A percentile compares a stretch with the other conserved stretches of the same genome.
Evolutionary conservation across 2,113 vertebrate species (phyloP).

Genomic region (Neogobius melanostomus): DNA sequence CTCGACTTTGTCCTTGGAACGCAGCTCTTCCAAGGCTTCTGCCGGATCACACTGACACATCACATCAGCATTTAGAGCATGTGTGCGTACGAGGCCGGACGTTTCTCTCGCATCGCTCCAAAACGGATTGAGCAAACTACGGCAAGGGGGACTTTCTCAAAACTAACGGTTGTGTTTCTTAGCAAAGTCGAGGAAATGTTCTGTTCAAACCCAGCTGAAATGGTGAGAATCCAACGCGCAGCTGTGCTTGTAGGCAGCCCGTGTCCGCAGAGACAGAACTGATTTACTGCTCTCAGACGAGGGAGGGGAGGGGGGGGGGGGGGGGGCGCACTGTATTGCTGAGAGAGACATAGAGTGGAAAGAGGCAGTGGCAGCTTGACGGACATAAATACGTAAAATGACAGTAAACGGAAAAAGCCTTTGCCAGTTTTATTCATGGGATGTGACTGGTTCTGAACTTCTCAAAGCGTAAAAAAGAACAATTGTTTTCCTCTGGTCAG

Average conservation of each 20-base stretch:
- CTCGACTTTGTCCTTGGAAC: constrained; percentile 28
- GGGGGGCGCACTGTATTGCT: constrained; percentile 27
- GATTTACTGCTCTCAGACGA: constrained; percentile 38
- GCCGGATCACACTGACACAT: constrained; percentile 29
- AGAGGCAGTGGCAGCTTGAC: constrained; percentile 14
- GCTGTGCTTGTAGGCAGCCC: constrained; percentile 38
- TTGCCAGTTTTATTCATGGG: constrained; percentile 9
- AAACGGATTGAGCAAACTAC: constrained; percentile 5
- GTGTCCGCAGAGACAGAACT: constrained; percentile 19
- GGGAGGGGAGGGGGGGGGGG: constrained; percentile 21
- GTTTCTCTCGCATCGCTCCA: constrained; percentile 1
- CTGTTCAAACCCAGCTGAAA: constrained; percentile 55
- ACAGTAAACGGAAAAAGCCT: background rate
- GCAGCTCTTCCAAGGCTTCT: constrained; percentile 20
- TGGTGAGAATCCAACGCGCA: constrained; percentile 48
- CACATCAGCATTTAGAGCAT: constrained; percentile 24
- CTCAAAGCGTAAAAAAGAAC: constrained; percentile 5
- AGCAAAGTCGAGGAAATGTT: constrained; percentile 51
- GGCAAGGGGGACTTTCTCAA: background rate
- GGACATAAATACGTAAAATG: constrained; percentile 14
- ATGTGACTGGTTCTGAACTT: constrained; percentile 1
- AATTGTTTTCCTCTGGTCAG: constrained; percentile 15
- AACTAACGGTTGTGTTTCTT: constrained; percentile 2
- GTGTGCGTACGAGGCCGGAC: constrained; percentile 4
- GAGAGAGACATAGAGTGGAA: constrained; percentile 27